Percentiles rank a stretch among this genome's conserved stretches.
Conservation (phyloP, 1,140 invertebrate genomes). For the Ylistrum balloti region DNA sequence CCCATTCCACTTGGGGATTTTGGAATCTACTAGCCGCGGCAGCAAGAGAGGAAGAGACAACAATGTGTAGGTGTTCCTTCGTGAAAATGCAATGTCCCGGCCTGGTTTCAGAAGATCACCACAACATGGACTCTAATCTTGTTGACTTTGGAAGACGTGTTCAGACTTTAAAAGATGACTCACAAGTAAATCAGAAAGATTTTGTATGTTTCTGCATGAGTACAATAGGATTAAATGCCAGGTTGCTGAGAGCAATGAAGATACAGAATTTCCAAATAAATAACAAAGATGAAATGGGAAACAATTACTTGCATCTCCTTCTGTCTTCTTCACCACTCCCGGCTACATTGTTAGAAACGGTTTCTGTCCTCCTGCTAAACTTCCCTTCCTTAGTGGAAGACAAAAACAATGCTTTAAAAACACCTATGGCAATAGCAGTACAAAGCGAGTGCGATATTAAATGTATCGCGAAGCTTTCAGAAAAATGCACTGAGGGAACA, state of each 20-base stretch:
- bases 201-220: background rate
- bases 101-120: background rate
- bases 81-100: background rate
- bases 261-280: background rate
- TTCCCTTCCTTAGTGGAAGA: background rate
- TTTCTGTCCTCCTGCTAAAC: background rate
- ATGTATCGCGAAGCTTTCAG: background rate
- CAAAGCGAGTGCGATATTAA: background rate
- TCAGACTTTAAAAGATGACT: background rate
- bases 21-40: background rate
- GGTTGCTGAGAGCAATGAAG: background rate
- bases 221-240: background rate
- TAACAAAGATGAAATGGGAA: background rate
- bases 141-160: background rate
- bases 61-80: background rate
- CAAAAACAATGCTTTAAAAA: background rate
- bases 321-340: background rate
- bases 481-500: background rate
- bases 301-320: background rate
- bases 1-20: background rate
- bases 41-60: background rate
- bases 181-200: background rate
- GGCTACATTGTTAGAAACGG: background rate
- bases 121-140: background rate
- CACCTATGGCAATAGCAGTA: background rate